Evolutionary conservation across 2,888 invertebrate species (phyloP), one percentile per base, ranked within the genome.

Genomic region (Parelbella ahira): DNA sequence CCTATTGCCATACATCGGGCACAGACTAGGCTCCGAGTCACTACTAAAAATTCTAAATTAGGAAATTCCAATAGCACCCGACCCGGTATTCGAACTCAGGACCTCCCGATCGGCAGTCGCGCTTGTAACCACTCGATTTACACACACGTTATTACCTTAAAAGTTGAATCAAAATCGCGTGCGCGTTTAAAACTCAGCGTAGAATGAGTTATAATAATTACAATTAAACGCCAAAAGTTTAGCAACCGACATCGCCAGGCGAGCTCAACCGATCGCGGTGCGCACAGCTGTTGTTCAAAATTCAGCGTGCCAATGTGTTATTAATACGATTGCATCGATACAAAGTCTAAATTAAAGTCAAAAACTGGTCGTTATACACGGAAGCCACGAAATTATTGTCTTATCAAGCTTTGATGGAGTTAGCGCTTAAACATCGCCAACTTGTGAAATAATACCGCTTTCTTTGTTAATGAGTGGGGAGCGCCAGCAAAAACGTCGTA

Each of bases 381-480:
- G 30, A 30, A 38, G 32, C 38, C 6, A 18, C 24, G 12, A 32
- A 38, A 39, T 32, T 33, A 39, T 39, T 32, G 30, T 18, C 19
- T 39, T 39, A 39, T 39, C 38, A 24, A 39, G 11, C 18, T 24
- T 32, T 39, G 38, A 32, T 32, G 38, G 30, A 32, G 63, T 70
- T 70, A 66, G 66, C 62, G 57, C 60, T 63, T 63, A 63, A 60
- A 63, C 54, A 60, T 61, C 53, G 66, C 62, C 54, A 65, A 69
- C 58, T 61, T 60, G 71, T 54, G 54, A 70, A 68, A 68, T 69
- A 63, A 69, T 65, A 64, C 59, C 56, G 36, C 28, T 29, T 21
- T 37, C 38, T 29, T 23, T 25, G 38, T 24, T 19, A 38, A 38
- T 38, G 29, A 24, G 9, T 23, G 30, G 2, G 36, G 13, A 38